Base-by-base conservation (phyloP, 2,113 vertebrate genomes). In the Mustela nigripes region DNA sequence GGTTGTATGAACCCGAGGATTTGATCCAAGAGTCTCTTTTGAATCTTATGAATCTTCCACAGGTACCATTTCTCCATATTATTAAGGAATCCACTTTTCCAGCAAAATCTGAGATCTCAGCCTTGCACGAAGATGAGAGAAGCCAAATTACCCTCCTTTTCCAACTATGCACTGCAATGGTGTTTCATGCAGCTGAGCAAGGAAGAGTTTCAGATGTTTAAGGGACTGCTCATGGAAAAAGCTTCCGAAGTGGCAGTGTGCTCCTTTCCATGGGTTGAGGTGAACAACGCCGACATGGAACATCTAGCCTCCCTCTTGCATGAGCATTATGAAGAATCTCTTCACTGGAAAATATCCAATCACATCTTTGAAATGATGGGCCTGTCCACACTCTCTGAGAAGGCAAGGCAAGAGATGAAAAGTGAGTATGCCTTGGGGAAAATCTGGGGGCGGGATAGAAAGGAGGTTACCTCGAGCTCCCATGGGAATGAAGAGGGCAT, bases 301-400 rank as follows among this genome's bases (percentile, higher is more conserved):
- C 12, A 11, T 0, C 89, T 97, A 7, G 65, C 42, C 7, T 62
- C 39, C 42, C 80, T 97, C 24, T 11, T 97, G 60, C 74, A 71
- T 0, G 92, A 97, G 26, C 50, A 94, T 9, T 71, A 62, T 0
- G 2, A 1, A 2, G 67, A 1, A 0, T 9, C 73, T 4, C 39
- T 76, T 1, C 84, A 50, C 79, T 97, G 94, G 94, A 21, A 36
- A 7, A 4, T 71, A 1, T 22, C 24, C 31, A 18, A 24, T 9
- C 10, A 48, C 42, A 33, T 97, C 73, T 86, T 97, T 10, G 84
- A 93, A 5, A 28, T 45, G 24, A 97, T 96, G 96, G 42, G n/a
- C 19, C 60, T 97, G 42, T 18, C 63, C 0, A 12, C 1, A 0
- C 53, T 97, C 19, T 65, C 92, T 1, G 76, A 83, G 65, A 87